Conservation (phyloP, 2,888 invertebrate genomes). For the Dermolepida albohirtum region DNA sequence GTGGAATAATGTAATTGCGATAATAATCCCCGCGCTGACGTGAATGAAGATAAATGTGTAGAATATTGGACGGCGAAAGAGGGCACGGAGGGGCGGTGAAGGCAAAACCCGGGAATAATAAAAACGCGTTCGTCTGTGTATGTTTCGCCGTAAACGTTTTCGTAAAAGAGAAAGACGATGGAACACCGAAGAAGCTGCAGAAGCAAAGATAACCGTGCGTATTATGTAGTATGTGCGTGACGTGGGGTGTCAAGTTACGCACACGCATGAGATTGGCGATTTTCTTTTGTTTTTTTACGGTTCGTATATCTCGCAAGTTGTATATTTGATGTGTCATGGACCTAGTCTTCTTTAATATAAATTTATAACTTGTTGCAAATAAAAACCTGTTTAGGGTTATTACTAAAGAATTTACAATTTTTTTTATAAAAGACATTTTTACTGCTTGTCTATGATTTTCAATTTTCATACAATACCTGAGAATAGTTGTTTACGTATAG, state of each 20-base stretch:
- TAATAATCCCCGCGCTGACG: constrained; percentile 29
- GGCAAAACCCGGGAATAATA: constrained; percentile 3
- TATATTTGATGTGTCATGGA: no score
- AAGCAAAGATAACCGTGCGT: not conserved
- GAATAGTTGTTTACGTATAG: no score
- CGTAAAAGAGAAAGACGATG: constrained; percentile 3
- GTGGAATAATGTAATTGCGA: constrained; percentile 31
- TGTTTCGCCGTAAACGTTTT: constrained; percentile 2
- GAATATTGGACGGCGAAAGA: constrained; percentile 28
- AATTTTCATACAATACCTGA: no score
- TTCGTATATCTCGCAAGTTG: not conserved
- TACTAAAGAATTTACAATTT: no score
- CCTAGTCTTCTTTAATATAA: no score
- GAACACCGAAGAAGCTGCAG: not conserved
- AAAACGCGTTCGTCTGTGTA: constrained; percentile 12
- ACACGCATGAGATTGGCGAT: constrained; percentile 1
- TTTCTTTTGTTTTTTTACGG: constrained; percentile 4
- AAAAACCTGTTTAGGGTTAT: no score
- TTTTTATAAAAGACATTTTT: no score
- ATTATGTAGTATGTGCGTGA: not conserved
- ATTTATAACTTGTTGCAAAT: no score
- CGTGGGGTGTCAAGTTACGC: not conserved
- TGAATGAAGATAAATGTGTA: constrained; percentile 32
- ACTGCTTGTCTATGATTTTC: no score
- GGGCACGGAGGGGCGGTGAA: no score